A percentile compares a stretch with the other conserved stretches of the same genome.
These are phyloP conservation scores for Clarias macrocephalus DNA, from an alignment of 2,113 vertebrate species.

Conservation along the genomic window DNA sequence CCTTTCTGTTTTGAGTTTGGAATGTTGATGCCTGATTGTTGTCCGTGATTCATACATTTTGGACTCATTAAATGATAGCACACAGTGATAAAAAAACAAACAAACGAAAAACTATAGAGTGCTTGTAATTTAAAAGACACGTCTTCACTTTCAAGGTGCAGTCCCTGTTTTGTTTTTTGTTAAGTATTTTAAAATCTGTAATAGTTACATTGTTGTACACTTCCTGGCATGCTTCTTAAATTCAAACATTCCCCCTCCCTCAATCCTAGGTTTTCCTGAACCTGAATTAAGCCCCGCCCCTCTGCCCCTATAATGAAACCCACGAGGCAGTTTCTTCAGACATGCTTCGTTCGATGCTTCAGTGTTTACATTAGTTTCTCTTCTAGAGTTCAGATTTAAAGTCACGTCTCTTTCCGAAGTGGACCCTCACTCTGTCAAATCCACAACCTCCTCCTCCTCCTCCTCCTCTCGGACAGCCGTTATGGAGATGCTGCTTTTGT, in stretches of 20 bases:
- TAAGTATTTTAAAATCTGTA: background rate
- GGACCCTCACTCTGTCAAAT: background rate
- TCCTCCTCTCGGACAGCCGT: constrained; percentile 58
- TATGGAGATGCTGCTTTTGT: constrained; percentile 92
- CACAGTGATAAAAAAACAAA: background rate
- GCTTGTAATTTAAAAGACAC: background rate
- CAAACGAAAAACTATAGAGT: background rate
- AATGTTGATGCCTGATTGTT: background rate
- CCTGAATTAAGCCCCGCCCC: background rate
- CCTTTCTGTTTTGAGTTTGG: background rate
- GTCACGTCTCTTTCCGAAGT: background rate
- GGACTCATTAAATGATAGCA: background rate
- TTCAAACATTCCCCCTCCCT: background rate
- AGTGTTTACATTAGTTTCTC: background rate
- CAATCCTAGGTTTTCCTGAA: background rate
- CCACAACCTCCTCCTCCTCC: background rate
- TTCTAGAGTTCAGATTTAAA: background rate
- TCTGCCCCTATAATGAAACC: background rate
- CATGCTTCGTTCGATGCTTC: background rate
- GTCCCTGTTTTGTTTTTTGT: background rate
- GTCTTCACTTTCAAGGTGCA: background rate
- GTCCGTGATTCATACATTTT: background rate
- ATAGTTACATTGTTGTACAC: background rate
- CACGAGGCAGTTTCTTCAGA: background rate
- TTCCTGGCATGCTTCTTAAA: background rate